phyloP scores from a whole-genome alignment of 2,113 vertebrate genomes.

The Ranitomeya imitator region DNA sequence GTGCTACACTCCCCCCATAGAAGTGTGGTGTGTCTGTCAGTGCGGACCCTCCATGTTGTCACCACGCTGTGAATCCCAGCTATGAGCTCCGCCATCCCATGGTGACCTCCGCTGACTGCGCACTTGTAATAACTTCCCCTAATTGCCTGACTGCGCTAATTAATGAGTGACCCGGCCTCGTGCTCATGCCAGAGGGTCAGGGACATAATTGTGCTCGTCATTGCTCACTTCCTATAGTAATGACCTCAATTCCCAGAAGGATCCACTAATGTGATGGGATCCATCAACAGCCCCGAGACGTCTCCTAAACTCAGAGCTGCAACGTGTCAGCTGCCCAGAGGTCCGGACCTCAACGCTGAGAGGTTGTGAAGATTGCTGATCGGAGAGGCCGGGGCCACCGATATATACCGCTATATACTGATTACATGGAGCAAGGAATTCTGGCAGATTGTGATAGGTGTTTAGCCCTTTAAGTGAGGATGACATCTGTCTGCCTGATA shows the following conservation, averaged over 20 bases:
- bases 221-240: not conserved
- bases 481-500: no score
- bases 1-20: no score
- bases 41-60: not conserved
- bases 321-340: not conserved
- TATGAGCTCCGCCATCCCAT: not conserved
- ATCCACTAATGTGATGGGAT: not conserved
- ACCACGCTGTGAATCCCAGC: not conserved
- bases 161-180: not conserved
- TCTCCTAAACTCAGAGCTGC: not conserved
- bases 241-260: not conserved
- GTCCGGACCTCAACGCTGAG: not conserved
- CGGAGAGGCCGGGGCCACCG: no score
- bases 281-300: conserved; percentile 16
- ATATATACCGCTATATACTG: no score
- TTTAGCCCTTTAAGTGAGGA: no score
- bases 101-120: not conserved
- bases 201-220: conserved; percentile 40
- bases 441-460: no score
- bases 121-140: conserved; percentile 1
- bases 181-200: not conserved
- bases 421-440: no score
- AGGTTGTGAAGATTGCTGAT: no score
- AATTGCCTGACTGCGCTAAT: conserved; percentile 23
- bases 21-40: not conserved